phyloP scores from a whole-genome alignment of 2,797 vertebrate species.

The Todus mexicanus region DNA sequence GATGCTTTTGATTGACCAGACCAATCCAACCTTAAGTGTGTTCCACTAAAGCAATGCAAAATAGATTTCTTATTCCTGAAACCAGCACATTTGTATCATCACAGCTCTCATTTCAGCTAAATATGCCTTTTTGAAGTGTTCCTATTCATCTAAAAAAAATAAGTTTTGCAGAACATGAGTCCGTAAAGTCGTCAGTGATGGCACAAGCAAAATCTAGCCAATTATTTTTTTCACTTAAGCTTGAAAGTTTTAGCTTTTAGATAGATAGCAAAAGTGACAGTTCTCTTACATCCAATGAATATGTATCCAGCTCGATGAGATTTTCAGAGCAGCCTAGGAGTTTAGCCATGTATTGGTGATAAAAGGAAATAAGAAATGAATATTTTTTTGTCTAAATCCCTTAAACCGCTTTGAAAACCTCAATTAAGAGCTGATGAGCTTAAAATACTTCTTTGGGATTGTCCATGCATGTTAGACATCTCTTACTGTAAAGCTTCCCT shows the following conservation, averaged over 20 bases:
- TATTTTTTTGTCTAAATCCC: slow-evolving; percentile 14
- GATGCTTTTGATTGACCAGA: neutral
- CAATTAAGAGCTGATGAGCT: slow-evolving; percentile 22
- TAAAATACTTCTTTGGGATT: neutral
- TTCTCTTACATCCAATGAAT: neutral
- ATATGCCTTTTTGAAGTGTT: neutral
- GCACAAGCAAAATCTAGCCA: neutral
- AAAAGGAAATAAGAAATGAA: slow-evolving; percentile 1
- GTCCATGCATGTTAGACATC: neutral
- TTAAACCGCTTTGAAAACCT: slow-evolving; percentile 1
- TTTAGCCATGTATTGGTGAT: neutral
- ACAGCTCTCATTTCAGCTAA: neutral
- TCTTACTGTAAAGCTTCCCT: neutral
- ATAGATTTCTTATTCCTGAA: neutral
- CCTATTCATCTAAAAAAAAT: neutral
- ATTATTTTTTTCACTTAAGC: slow-evolving; percentile 10
- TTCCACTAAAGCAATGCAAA: neutral
- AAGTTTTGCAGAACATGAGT: neutral
- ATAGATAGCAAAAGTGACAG: neutral
- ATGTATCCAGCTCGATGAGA: neutral
- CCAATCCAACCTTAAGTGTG: neutral
- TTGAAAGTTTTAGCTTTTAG: neutral
- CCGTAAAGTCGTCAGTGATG: neutral
- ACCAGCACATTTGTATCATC: neutral
- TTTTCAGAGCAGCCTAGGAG: neutral